Evolutionary conservation across 2,888 invertebrate genomes (phyloP).

Genomic region (Ditula angustiorana): DNA sequence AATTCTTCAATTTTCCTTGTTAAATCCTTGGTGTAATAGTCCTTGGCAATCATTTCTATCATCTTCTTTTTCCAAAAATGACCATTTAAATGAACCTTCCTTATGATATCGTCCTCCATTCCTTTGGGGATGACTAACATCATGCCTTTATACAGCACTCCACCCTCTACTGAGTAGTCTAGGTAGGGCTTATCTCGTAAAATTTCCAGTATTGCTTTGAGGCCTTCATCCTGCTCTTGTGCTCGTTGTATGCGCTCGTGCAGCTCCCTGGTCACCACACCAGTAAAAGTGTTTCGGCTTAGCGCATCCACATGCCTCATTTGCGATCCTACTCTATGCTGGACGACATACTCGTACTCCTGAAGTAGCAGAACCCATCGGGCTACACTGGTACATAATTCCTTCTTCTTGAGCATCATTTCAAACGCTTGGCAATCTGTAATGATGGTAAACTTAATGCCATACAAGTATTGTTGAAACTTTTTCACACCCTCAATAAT

Average conservation of each 20-base stretch:
- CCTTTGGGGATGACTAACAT: not conserved
- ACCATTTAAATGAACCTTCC: not conserved
- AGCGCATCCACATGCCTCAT: slow-evolving; percentile 45
- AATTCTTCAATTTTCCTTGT: not conserved
- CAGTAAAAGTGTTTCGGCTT: slow-evolving; percentile 39
- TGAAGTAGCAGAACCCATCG: slow-evolving; percentile 42
- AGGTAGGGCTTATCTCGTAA: slow-evolving; percentile 36
- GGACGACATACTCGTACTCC: slow-evolving; percentile 41
- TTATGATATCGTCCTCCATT: not conserved
- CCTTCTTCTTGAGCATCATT: not conserved
- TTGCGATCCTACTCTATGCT: slow-evolving; percentile 40
- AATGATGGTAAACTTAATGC: slow-evolving; percentile 21
- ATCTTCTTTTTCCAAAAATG: slow-evolving; percentile 19
- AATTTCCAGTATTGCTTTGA: slow-evolving; percentile 43
- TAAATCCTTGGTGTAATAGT: slow-evolving; percentile 1
- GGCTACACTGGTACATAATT: not conserved
- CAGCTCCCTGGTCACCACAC: slow-evolving; percentile 7
- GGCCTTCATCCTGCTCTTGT: slow-evolving; percentile 44
- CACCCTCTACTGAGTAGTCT: slow-evolving; percentile 39
- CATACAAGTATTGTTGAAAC: slow-evolving; percentile 32
- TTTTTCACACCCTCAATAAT: slow-evolving; percentile 37
- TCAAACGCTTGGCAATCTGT: too few species aligned
- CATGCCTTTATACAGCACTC: not conserved
- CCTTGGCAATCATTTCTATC: not conserved
- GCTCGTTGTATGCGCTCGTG: slow-evolving; percentile 39